Percentiles rank a stretch among this genome's conserved stretches.
Evolutionary conservation across 23 tunicate genomes (phyloP).

Genomic region (Trididemnum nubilum): DNA sequence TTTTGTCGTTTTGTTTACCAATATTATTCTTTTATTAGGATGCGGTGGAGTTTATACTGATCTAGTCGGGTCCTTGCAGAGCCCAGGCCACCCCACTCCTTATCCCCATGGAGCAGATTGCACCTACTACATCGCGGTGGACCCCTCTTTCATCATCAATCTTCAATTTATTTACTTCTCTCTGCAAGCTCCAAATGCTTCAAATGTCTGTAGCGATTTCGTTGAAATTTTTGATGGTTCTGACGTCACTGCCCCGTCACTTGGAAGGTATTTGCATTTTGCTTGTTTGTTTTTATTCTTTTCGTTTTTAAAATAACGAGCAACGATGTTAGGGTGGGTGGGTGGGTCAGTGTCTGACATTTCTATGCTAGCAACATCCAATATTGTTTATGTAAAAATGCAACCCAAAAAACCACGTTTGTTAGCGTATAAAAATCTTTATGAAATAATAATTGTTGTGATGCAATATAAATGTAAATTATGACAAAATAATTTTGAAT

Average conservation of each 20-base stretch:
- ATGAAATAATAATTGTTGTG: no score
- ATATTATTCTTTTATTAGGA: conserved; percentile 40
- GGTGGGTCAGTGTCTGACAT: no score
- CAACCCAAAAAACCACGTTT: no score
- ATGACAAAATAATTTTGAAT: no score
- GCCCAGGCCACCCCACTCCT: conserved; percentile 94
- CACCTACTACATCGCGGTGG: conserved; percentile 85
- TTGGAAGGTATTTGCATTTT: conserved; percentile 99
- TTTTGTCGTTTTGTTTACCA: no score
- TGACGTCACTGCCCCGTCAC: conserved; percentile 41
- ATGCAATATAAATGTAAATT: no score
- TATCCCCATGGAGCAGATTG: conserved; percentile 97
- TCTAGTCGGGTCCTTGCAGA: conserved; percentile 58
- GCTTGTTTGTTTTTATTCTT: neutral
- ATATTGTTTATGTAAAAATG: no score
- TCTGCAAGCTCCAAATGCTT: conserved; percentile 52
- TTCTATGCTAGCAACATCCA: no score
- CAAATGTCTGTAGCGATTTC: conserved; percentile 67
- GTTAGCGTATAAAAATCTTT: no score
- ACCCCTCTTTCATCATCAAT: conserved; percentile 72
- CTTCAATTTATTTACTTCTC: conserved; percentile 69
- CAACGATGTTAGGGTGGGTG: neutral
- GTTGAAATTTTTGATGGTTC: conserved; percentile 93
- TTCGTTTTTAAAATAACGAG: no score
- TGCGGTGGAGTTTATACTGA: conserved; percentile 97